Percentiles rank a stretch among this genome's conserved stretches.
phyloP scores from a whole-genome alignment of 2,113 vertebrate genomes.

The Microcebus griseorufus region DNA sequence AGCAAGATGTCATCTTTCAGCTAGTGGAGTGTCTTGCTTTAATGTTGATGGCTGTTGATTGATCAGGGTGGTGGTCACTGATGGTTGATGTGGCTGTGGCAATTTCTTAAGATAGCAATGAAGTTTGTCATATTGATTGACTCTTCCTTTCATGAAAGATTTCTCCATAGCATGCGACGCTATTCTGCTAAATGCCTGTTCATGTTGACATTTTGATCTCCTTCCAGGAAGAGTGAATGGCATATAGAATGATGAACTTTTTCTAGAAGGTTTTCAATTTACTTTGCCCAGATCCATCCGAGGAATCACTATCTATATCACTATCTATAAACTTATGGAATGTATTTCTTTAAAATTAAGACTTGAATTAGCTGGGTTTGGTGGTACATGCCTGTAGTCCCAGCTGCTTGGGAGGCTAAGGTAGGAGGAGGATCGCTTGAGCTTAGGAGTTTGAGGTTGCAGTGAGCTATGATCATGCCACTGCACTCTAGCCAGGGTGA shows the following conservation, averaged over 20 bases:
- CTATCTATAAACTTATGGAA: neutral
- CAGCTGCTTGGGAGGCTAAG: neutral
- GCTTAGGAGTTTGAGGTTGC: too few relatives aligned
- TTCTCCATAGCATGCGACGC: neutral
- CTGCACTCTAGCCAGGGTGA: too few relatives aligned
- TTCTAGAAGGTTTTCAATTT: slow-evolving; percentile 61
- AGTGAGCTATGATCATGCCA: too few relatives aligned
- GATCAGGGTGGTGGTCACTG: neutral
- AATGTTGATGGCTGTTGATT: neutral
- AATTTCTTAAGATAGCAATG: neutral
- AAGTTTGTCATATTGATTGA: neutral
- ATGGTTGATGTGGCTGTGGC: neutral
- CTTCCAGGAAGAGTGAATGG: neutral
- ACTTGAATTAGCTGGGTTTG: neutral
- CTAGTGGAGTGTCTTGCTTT: neutral
- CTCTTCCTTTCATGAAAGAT: neutral
- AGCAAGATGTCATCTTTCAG: neutral
- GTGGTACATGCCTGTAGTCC: neutral
- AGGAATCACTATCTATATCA: neutral
- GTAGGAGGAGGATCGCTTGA: neutral
- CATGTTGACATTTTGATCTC: neutral
- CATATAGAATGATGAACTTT: neutral
- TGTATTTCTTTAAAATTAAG: neutral
- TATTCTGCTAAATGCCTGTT: neutral
- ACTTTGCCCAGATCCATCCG: neutral